These are phyloP conservation scores for Axea sp. DNA, from an alignment of 2,888 invertebrate genomes.

Conservation along the genomic window DNA sequence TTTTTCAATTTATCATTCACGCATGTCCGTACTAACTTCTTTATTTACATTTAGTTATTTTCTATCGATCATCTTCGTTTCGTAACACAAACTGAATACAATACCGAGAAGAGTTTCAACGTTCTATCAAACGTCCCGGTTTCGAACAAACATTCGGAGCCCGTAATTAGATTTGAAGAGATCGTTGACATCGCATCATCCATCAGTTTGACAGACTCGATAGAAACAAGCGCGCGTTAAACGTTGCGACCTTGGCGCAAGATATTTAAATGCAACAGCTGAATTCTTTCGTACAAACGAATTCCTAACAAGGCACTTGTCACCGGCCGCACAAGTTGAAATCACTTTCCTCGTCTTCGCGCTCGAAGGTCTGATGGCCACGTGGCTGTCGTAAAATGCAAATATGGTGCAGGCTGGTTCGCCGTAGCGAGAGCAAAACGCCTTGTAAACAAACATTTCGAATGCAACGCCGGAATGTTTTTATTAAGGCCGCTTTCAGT, in stretches of 20 bases:
- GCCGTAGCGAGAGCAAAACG: constrained; percentile 21
- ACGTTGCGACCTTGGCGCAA: constrained; percentile 22
- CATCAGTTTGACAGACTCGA: constrained; percentile 22
- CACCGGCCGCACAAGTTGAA: constrained; percentile 63
- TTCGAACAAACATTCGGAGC: constrained; percentile 6
- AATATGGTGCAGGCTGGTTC: constrained; percentile 39
- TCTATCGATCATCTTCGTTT: neutral
- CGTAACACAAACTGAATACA: neutral
- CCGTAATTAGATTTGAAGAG: constrained; percentile 19
- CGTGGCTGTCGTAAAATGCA: constrained; percentile 62
- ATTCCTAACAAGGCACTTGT: constrained; percentile 58
- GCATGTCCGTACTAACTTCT: too few relatives aligned
- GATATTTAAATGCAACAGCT: constrained; percentile 47
- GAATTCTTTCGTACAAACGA: constrained; percentile 37
- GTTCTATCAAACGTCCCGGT: neutral
- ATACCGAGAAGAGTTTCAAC: neutral
- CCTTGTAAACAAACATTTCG: constrained; percentile 48
- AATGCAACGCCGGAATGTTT: constrained; percentile 23
- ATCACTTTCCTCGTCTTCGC: constrained; percentile 62
- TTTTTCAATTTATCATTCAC: too few relatives aligned
- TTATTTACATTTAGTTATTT: neutral
- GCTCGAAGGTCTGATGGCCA: constrained; percentile 49
- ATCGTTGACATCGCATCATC: constrained; percentile 3
- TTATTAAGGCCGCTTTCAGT: constrained; percentile 22
- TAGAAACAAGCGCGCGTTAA: constrained; percentile 17